These are phyloP conservation scores for Platalea minor DNA, from an alignment of 2,797 vertebrate species.

Conservation along the genomic window DNA sequence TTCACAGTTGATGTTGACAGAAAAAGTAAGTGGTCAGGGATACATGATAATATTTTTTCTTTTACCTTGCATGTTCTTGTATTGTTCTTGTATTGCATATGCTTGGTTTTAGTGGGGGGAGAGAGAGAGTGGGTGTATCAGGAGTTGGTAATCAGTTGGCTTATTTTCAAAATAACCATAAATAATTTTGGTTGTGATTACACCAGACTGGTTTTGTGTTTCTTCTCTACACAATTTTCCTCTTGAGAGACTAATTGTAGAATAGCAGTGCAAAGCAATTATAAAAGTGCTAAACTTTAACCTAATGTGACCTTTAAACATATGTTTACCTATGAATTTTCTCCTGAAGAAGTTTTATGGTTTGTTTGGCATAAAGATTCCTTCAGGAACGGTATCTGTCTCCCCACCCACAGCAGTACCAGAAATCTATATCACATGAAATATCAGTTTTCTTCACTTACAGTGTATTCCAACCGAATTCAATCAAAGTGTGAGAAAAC, in stretches of 20 bases:
- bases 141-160: not conserved
- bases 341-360: not conserved
- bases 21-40: not conserved
- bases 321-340: not conserved
- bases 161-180: not conserved
- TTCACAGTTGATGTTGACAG: not conserved
- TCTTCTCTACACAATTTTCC: not conserved
- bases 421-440: not conserved
- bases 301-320: not conserved
- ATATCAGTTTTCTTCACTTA: not conserved
- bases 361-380: not conserved
- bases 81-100: not conserved
- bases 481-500: not conserved
- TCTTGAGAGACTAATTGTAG: not conserved
- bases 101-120: not conserved
- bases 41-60: not conserved
- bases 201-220: not conserved
- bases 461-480: not conserved
- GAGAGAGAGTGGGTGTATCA: not conserved
- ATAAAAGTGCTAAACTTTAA: not conserved
- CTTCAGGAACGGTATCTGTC: not conserved
- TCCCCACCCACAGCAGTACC: not conserved
- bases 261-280: not conserved
- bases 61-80: not conserved
- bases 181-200: not conserved